These are phyloP conservation scores for Automeris io DNA, from an alignment of 2,888 invertebrate species.

Conservation along the genomic window DNA sequence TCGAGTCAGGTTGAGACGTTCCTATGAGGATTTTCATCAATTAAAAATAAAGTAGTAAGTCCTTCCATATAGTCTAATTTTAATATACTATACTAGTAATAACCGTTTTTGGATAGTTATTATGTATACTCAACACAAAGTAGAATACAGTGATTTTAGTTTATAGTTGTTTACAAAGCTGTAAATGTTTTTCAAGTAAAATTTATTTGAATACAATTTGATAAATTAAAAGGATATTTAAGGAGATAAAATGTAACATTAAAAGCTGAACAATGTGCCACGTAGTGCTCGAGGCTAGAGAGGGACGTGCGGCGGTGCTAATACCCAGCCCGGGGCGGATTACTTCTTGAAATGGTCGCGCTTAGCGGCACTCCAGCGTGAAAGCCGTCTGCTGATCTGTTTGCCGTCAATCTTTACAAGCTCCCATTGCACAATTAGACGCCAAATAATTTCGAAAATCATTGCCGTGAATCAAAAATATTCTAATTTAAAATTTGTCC, in stretches of 20 bases:
- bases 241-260: constrained; percentile 30
- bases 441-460: constrained; percentile 16
- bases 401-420: constrained; percentile 42
- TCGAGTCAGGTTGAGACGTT: too few species aligned
- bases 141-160: too few species aligned
- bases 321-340: constrained; percentile 59
- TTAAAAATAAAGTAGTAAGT: too few species aligned
- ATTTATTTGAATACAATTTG: not conserved
- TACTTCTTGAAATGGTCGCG: constrained; percentile 60
- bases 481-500: too few species aligned
- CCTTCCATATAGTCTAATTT: too few species aligned
- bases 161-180: too few species aligned
- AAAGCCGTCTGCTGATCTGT: constrained; percentile 58
- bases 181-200: not conserved
- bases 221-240: constrained; percentile 8
- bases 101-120: too few species aligned
- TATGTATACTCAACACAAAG: too few species aligned
- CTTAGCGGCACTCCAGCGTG: constrained; percentile 54
- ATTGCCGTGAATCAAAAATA: too few species aligned
- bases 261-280: constrained; percentile 44
- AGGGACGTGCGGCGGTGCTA: constrained; percentile 31
- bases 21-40: too few species aligned
- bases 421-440: constrained; percentile 44
- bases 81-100: too few species aligned
- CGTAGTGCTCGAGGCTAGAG: constrained; percentile 13